Evolutionary conservation across 1,140 invertebrate species (phyloP).

Genomic region (Mercenaria mercenaria): DNA sequence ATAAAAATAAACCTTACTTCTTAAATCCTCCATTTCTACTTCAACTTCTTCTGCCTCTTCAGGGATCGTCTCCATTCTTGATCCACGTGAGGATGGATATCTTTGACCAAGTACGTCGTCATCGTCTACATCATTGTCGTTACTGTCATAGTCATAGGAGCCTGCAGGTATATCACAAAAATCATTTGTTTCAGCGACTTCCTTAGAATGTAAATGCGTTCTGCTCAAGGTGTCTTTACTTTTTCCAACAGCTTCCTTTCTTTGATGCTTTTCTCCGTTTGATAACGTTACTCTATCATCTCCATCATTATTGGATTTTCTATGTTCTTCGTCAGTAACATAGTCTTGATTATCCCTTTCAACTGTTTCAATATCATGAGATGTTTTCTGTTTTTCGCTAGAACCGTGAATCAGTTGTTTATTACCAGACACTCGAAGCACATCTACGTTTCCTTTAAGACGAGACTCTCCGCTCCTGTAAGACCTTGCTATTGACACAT

Average conservation of each 20-base stretch:
- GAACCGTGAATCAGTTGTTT: conserved; percentile 23
- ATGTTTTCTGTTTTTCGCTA: background rate
- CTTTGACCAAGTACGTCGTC: background rate
- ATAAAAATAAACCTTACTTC: background rate
- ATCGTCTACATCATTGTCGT: background rate
- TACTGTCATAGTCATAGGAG: background rate
- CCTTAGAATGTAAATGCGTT: background rate
- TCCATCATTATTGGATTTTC: background rate
- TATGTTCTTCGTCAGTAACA: too few species aligned
- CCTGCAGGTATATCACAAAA: background rate
- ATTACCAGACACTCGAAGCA: conserved; percentile 5
- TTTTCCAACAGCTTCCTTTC: background rate
- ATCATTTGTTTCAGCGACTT: background rate
- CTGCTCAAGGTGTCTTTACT: background rate
- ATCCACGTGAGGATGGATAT: conserved; percentile 35
- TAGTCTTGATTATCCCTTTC: background rate
- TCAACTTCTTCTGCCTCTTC: conserved; percentile 50
- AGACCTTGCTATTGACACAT: conserved; percentile 8
- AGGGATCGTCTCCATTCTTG: conserved; percentile 55
- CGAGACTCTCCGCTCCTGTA: background rate
- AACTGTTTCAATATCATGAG: background rate
- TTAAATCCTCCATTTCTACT: conserved; percentile 10
- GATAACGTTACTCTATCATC: background rate
- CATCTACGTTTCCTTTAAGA: conserved; percentile 23
- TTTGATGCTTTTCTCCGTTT: background rate